Evolutionary conservation across 2,113 vertebrate species (phyloP).

Genomic region (Myiopsitta monachus): DNA sequence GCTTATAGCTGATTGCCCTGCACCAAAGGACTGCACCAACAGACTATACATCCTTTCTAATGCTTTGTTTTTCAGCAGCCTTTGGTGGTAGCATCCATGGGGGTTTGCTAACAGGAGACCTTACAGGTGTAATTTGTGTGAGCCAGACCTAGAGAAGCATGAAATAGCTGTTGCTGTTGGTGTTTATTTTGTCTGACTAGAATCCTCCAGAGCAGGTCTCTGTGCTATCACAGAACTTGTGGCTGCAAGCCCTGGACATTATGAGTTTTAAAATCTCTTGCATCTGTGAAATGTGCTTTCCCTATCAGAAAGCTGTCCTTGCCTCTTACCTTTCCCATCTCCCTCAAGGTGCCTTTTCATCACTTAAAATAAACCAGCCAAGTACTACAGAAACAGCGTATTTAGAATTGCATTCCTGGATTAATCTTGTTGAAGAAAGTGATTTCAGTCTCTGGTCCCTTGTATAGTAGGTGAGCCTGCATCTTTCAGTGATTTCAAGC

Average conservation of each 20-base stretch:
- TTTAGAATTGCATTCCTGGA: background rate
- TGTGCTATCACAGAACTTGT: background rate
- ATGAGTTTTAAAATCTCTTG: background rate
- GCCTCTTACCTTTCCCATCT: background rate
- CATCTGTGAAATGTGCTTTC: background rate
- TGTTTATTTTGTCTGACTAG: background rate
- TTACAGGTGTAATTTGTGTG: background rate
- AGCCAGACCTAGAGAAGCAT: background rate
- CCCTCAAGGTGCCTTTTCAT: background rate
- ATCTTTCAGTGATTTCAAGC: background rate
- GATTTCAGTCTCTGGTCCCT: background rate
- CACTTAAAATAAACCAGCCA: background rate
- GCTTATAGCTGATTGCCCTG: background rate
- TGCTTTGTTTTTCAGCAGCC: background rate
- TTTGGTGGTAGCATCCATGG: background rate
- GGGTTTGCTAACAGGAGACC: background rate
- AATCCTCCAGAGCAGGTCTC: background rate
- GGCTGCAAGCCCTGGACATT: background rate
- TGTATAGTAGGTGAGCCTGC: background rate
- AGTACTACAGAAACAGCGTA: fast-evolving
- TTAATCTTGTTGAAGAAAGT: background rate
- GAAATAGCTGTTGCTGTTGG: background rate
- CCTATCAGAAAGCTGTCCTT: background rate
- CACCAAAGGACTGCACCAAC: background rate
- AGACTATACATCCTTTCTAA: background rate